Evolutionary conservation across 1,140 invertebrate species (phyloP), one percentile per base, ranked within the genome.

Genomic region (Drosophila subobscura): DNA sequence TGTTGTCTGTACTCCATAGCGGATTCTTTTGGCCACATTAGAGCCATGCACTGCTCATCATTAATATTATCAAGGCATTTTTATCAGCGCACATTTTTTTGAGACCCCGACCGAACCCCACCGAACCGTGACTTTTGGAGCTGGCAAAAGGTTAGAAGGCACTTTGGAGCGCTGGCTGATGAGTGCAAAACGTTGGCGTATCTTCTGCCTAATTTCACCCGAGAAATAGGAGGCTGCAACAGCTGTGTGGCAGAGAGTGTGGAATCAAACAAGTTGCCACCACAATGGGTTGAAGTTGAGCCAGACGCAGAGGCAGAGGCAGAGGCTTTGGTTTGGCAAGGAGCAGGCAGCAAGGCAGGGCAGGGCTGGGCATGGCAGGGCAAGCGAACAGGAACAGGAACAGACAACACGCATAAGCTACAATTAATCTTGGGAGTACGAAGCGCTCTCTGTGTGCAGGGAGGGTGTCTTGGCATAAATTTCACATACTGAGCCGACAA

Each of bases 381-480:
- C 56, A 42, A 45, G 49, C 54, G 66, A 41, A 23, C 50, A 37
- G 40, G 54, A 46, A 56, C 53, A 45, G 60, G 45, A 51, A 47
- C 67, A 52, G 57, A 68, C 63, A 77, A 76, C 73, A 64, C 73
- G 72, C 78, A 79, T 76, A 79, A 72, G 83, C 78, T 77, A 83
- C 84, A 88, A 88, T 88, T 89, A 88, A 88, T 88, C 83, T 88
- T 77, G 51, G 27, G 72, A 76, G 72, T 80, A 83, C 55, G 66
- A 64, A 58, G 33, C 10, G 33, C 33, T 37, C 40, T 46, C 44
- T 45, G 57, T 46, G 27, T 14, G 37, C 45, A 53, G 61, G 78
- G 55, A 72, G 80, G 80, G 80, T 79, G 71, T 55, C 76, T 64
- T 68, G 63, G 83, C 63, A 81, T 75, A 88, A 68, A 78, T 83